A percentile compares a stretch with the other conserved stretches of the same genome.
Evolutionary conservation across 2,113 vertebrate species (phyloP).

Genomic region (Euleptes europaea): DNA sequence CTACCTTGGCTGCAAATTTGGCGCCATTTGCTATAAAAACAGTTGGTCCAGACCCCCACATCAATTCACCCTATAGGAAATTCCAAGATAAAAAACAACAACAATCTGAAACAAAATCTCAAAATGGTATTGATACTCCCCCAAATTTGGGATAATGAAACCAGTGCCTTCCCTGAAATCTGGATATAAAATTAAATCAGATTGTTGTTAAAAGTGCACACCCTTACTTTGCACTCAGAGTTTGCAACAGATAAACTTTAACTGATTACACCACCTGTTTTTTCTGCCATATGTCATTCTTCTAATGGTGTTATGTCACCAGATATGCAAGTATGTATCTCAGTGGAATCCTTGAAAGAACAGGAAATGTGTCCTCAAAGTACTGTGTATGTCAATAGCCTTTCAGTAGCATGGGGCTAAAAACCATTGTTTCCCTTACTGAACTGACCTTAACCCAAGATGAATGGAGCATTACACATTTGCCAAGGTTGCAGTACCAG

Average conservation of each 20-base stretch:
- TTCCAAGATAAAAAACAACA: too few species aligned
- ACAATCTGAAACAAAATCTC: too few species aligned
- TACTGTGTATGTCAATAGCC: neutral
- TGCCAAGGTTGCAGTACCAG: neutral
- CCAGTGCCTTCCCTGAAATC: too few species aligned
- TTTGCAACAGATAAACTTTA: constrained; percentile 16
- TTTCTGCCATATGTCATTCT: neutral
- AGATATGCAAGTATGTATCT: neutral
- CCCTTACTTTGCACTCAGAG: neutral
- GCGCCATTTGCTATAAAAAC: too few species aligned
- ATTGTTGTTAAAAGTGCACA: too few species aligned
- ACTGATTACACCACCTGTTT: neutral
- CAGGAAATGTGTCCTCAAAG: neutral
- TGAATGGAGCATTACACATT: neutral
- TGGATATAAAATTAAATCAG: too few species aligned
- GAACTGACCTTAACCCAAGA: neutral
- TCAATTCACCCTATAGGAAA: too few species aligned
- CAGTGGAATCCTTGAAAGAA: neutral
- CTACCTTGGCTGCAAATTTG: too few species aligned
- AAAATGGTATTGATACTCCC: too few species aligned
- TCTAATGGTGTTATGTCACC: neutral
- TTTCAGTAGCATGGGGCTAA: neutral
- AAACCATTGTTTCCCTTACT: neutral
- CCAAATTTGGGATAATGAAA: too few species aligned
- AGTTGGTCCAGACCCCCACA: too few species aligned